phyloP scores from a whole-genome alignment of 2,888 invertebrate species.

The Lasioglossum figueresi region DNA sequence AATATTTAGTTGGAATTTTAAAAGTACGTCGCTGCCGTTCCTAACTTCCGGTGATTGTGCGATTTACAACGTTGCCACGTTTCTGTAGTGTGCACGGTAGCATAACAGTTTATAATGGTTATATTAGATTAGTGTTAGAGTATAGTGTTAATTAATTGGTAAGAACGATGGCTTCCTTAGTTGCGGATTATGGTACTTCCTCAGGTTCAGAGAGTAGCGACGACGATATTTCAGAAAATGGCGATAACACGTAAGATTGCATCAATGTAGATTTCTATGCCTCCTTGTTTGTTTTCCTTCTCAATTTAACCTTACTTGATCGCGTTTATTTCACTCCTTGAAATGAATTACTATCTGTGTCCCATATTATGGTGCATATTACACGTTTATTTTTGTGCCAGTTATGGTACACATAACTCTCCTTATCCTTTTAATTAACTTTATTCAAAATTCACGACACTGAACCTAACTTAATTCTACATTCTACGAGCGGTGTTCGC shows the following conservation, averaged over 20 bases:
- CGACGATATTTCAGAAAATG: conserved; percentile 75
- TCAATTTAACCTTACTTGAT: conserved; percentile 46
- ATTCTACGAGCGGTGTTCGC: neutral
- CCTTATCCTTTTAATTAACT: neutral
- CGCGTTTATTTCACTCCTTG: conserved; percentile 6
- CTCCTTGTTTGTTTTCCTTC: conserved; percentile 57
- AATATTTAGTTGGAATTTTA: conserved; percentile 31
- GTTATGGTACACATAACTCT: neutral
- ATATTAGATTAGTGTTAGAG: conserved; percentile 68
- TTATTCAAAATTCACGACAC: neutral
- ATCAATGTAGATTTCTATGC: conserved; percentile 36
- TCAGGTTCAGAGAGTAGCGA: conserved; percentile 85
- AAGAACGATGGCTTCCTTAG: conserved; percentile 87
- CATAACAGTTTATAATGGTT: conserved; percentile 67
- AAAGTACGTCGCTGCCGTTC: conserved; percentile 22
- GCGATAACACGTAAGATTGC: conserved; percentile 80
- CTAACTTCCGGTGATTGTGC: conserved; percentile 55
- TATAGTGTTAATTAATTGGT: conserved; percentile 65
- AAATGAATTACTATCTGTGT: neutral
- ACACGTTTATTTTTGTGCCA: neutral
- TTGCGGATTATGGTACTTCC: conserved; percentile 88
- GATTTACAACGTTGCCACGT: conserved; percentile 65
- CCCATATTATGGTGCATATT: neutral
- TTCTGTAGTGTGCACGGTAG: conserved; percentile 43
- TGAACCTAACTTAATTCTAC: neutral